phyloP scores from a whole-genome alignment of 2,888 invertebrate genomes.

The Schizaphis graminum region DNA sequence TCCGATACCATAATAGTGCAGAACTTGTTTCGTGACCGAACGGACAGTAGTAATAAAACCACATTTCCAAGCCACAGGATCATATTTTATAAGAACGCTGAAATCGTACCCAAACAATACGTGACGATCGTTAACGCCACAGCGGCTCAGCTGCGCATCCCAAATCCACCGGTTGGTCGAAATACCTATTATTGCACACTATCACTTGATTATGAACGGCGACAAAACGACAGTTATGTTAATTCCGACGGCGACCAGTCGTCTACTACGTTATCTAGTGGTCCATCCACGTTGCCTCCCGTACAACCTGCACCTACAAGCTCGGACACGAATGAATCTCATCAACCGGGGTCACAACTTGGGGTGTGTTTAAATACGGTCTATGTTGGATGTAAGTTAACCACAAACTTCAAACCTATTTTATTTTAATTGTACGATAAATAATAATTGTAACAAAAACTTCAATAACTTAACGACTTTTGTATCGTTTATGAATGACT shows the following conservation, averaged over 20 bases:
- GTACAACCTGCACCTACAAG: slow-evolving; percentile 12
- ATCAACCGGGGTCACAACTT: slow-evolving; percentile 67
- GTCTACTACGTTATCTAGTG: neutral
- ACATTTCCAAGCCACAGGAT: slow-evolving; percentile 71
- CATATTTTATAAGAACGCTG: slow-evolving; percentile 72
- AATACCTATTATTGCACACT: slow-evolving; percentile 74
- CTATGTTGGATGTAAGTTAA: slow-evolving; percentile 74
- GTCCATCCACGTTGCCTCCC: neutral
- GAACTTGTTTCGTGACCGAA: slow-evolving; percentile 70
- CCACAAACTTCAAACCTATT: neutral
- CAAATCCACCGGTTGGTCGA: slow-evolving; percentile 74
- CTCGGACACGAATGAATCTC: slow-evolving; percentile 33
- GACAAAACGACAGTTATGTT: slow-evolving; percentile 44
- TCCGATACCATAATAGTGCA: slow-evolving; percentile 69
- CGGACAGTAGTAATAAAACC: slow-evolving; percentile 68
- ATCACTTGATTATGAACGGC: slow-evolving; percentile 69
- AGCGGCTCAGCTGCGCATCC: slow-evolving; percentile 75
- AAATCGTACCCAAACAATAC: slow-evolving; percentile 71
- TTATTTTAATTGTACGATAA: neutral
- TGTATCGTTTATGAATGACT: neutral
- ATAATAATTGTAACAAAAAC: neutral
- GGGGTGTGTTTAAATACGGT: slow-evolving; percentile 75
- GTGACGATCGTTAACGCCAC: slow-evolving; percentile 76
- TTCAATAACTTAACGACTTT: neutral
- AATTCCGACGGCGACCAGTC: neutral